phyloP scores from a whole-genome alignment of 37 sponge, comb jelly and placozoan genomes.

The Diacarnus erythraeanus region DNA sequence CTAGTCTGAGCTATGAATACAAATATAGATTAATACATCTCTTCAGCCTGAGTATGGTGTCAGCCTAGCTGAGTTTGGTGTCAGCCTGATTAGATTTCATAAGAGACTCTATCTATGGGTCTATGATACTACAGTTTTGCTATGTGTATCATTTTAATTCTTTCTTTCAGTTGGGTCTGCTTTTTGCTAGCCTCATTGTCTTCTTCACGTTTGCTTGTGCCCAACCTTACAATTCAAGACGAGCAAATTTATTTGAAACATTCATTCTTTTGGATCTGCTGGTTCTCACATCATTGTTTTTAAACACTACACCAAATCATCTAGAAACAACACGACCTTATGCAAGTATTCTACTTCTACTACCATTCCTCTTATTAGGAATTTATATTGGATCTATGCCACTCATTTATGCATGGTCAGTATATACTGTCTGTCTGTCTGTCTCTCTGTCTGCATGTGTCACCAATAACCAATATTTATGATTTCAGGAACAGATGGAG shows the following conservation, averaged over 20 bases:
- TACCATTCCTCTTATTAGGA: background rate
- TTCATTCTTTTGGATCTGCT: conserved; percentile 41
- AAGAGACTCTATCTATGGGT: no score
- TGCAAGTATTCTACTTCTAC: background rate
- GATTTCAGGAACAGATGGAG: no score
- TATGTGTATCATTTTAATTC: background rate
- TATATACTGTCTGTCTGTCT: no score
- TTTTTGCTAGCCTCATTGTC: conserved; percentile 2
- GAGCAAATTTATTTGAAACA: conserved; percentile 40
- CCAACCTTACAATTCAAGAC: conserved; percentile 26
- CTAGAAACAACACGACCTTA: background rate
- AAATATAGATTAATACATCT: no score
- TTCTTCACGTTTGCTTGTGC: conserved; percentile 3
- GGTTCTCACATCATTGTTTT: conserved; percentile 7
- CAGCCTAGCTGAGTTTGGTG: no score
- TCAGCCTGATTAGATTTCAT: no score
- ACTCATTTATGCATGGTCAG: background rate
- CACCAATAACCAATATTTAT: no score
- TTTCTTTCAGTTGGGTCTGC: conserved; percentile 14
- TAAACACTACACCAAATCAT: background rate
- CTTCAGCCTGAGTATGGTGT: no score
- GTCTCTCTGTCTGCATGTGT: no score
- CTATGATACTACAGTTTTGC: no score
- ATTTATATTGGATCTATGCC: background rate
- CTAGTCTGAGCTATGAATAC: no score